phyloP scores from a whole-genome alignment of 2,888 invertebrate species.

The Resseliella maxima region DNA sequence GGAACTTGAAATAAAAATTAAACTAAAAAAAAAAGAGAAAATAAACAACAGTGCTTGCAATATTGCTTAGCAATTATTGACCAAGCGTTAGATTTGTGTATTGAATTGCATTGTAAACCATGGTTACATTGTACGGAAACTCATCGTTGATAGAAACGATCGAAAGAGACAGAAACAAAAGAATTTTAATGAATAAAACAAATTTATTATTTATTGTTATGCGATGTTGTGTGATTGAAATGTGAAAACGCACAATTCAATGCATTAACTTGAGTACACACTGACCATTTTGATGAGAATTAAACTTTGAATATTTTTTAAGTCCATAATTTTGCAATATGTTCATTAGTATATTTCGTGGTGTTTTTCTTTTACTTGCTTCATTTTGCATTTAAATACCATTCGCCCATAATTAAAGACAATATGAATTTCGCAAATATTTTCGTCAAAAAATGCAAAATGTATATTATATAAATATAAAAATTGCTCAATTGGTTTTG shows the following conservation, averaged over 20 bases:
- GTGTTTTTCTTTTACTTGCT: neutral
- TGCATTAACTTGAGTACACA: neutral
- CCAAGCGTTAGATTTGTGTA: slow-evolving; percentile 10
- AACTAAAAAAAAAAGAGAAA: neutral
- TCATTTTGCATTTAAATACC: neutral
- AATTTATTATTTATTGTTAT: neutral
- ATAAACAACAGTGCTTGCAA: neutral
- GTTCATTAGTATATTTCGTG: neutral
- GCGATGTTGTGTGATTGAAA: neutral
- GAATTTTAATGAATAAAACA: neutral
- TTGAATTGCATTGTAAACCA: neutral
- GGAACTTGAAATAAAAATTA: neutral
- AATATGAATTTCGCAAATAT: too few species aligned
- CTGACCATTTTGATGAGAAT: slow-evolving; percentile 45
- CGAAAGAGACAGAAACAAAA: neutral
- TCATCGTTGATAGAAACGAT: neutral
- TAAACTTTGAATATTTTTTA: neutral
- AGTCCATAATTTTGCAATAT: slow-evolving; percentile 21
- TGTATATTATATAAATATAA: neutral
- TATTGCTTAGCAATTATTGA: neutral
- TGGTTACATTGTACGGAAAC: neutral
- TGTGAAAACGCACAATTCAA: neutral
- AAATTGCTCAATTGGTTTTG: slow-evolving; percentile 29
- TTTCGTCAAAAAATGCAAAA: too few species aligned
- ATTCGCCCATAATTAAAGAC: neutral